Conservation (phyloP, 2,113 vertebrate genomes). For the Caranx ignobilis region DNA sequence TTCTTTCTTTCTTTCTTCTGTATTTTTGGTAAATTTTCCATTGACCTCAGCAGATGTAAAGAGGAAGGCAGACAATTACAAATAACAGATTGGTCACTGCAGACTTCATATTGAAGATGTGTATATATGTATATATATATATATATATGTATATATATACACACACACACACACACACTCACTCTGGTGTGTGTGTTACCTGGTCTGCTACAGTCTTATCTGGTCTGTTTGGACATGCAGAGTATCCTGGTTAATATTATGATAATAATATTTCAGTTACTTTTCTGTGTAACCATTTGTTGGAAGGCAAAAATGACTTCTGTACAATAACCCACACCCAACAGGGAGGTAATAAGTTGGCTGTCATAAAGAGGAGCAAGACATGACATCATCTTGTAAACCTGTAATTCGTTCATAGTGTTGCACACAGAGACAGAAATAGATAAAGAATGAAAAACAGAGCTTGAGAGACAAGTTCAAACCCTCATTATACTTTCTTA, state of each 20-base stretch:
- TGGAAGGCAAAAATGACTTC: background rate
- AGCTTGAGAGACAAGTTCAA: too few species aligned
- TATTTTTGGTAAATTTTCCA: background rate
- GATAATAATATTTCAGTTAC: background rate
- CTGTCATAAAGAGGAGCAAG: too few species aligned
- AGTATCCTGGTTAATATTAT: background rate
- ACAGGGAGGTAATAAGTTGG: background rate
- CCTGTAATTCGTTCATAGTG: too few species aligned
- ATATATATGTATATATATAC: too few species aligned
- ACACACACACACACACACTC: too few species aligned
- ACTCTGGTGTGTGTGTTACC: background rate
- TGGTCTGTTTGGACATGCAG: background rate
- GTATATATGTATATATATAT: too few species aligned
- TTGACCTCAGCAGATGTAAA: constrained; percentile 27
- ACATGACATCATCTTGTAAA: background rate
- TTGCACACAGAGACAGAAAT: too few species aligned
- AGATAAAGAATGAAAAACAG: too few species aligned
- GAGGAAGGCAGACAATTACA: background rate
- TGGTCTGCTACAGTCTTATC: background rate
- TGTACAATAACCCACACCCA: background rate
- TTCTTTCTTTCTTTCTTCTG: background rate
- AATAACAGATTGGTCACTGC: background rate
- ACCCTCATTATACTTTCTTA: too few species aligned
- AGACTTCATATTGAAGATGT: background rate
- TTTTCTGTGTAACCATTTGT: background rate